A percentile compares a stretch with the other conserved stretches of the same genome.
These are phyloP conservation scores for Orthosia cruda DNA, from an alignment of 2,888 invertebrate genomes.

Conservation along the genomic window DNA sequence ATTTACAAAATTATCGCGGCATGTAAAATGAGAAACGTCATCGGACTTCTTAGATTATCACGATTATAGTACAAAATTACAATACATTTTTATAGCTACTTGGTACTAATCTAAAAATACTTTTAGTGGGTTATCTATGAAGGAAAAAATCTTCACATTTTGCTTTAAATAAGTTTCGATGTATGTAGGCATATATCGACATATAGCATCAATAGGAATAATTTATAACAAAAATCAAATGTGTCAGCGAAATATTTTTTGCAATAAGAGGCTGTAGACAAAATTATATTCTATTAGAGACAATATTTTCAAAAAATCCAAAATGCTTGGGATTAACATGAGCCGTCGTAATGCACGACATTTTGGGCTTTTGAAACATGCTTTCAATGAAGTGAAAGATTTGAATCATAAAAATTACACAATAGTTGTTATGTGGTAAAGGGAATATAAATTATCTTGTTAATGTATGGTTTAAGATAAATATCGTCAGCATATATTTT, in stretches of 20 bases:
- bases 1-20: no score
- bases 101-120: slow-evolving; percentile 43
- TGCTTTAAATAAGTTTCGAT: neutral
- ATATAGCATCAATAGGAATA: neutral
- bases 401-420: neutral
- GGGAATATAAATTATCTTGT: neutral
- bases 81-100: slow-evolving; percentile 47
- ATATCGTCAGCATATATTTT: neutral
- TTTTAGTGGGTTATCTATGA: slow-evolving; percentile 34
- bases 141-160: slow-evolving; percentile 8
- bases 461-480: neutral
- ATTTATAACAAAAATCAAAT: neutral
- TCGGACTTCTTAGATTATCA: no score
- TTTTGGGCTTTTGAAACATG: neutral
- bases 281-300: neutral
- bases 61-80: slow-evolving; percentile 32
- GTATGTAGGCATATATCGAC: neutral
- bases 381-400: neutral
- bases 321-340: neutral
- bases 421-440: neutral
- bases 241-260: neutral
- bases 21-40: no score
- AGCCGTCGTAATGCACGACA: neutral
- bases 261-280: neutral
- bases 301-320: neutral